A percentile compares a stretch with the other conserved stretches of the same genome.
Evolutionary conservation across 2,797 vertebrate genomes (phyloP).

Genomic region (Momotus momota): DNA sequence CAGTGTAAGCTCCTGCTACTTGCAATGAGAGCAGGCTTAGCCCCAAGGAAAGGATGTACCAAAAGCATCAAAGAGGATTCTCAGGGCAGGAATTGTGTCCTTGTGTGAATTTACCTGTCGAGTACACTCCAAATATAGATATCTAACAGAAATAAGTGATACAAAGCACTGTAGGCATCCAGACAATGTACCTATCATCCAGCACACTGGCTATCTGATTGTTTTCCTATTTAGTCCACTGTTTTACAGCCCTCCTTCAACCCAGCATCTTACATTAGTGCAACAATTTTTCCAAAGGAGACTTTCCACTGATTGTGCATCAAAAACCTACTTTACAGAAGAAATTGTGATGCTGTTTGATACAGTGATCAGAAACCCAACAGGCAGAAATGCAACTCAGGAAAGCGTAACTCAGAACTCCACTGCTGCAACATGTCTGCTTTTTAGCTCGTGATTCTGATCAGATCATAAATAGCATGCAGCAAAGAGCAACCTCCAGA

Average conservation of each 20-base stretch:
- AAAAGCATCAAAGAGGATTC: background rate
- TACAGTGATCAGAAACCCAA: background rate
- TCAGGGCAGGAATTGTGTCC: background rate
- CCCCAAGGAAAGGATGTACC: background rate
- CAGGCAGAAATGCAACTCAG: background rate
- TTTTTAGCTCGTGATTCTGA: background rate
- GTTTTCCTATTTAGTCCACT: fast-evolving
- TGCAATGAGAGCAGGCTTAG: background rate
- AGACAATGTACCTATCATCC: background rate
- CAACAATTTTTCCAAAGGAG: background rate
- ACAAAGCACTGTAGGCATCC: background rate
- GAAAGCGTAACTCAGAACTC: background rate
- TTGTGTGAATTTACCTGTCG: background rate
- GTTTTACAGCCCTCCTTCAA: background rate
- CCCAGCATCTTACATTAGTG: background rate
- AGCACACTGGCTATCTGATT: background rate
- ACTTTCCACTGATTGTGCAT: background rate
- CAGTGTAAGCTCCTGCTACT: background rate
- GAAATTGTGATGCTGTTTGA: background rate
- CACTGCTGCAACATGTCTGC: background rate
- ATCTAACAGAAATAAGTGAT: background rate
- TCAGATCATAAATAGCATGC: background rate
- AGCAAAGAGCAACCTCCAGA: background rate
- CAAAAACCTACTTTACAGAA: background rate
- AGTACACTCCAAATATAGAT: background rate